Conservation (phyloP, 1,140 invertebrate species). For the Magallana gigas region DNA sequence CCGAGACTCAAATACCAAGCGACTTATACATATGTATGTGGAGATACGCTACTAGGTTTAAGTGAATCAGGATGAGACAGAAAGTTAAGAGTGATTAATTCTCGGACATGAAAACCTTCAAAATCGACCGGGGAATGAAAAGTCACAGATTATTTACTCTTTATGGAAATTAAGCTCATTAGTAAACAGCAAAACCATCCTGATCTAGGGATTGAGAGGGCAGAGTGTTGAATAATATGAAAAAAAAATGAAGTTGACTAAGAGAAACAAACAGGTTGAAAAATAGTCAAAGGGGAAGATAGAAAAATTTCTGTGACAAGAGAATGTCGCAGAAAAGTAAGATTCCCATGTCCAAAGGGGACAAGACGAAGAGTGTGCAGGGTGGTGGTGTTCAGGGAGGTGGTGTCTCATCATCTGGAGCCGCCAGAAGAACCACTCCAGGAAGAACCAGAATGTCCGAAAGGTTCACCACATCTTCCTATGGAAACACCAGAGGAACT, state of each 20-base stretch:
- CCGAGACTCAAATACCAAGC: neutral
- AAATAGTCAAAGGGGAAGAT: neutral
- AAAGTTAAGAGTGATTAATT: slow-evolving; percentile 18
- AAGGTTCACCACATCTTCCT: slow-evolving; percentile 30
- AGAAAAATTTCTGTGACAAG: neutral
- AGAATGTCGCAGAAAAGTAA: slow-evolving; percentile 33
- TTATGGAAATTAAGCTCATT: slow-evolving; percentile 31
- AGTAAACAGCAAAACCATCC: slow-evolving; percentile 24
- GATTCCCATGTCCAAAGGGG: slow-evolving; percentile 22
- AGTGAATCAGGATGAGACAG: neutral
- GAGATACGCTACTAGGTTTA: neutral
- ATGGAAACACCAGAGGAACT: neutral
- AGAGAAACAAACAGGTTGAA: neutral
- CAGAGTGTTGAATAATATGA: neutral
- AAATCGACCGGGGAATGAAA: neutral
- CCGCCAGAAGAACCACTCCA: neutral
- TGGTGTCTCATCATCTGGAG: neutral
- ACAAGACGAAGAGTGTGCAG: neutral
- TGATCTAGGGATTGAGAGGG: neutral
- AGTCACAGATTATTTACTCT: slow-evolving; percentile 15
- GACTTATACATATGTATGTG: slow-evolving; percentile 14
- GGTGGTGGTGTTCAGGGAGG: neutral
- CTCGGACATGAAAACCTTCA: slow-evolving; percentile 13
- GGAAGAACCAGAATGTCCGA: slow-evolving; percentile 40
- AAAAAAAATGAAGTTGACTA: neutral